These are phyloP conservation scores for Acropternis orthonyx DNA, from an alignment of 2,797 vertebrate genomes.

Conservation along the genomic window DNA sequence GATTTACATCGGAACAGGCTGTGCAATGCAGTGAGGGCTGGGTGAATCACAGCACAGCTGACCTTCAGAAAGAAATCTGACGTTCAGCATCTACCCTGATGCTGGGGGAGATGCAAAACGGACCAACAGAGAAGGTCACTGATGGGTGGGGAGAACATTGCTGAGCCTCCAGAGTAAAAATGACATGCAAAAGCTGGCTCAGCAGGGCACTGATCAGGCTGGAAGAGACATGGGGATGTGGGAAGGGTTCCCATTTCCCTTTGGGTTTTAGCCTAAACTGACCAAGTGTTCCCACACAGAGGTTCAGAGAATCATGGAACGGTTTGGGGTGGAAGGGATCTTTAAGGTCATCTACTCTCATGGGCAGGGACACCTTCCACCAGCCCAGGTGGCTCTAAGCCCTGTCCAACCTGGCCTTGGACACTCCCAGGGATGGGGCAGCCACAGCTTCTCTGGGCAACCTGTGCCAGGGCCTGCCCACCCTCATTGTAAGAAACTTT, in stretches of 20 bases:
- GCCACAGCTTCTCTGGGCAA: neutral
- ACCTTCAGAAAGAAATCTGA: neutral
- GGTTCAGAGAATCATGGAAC: neutral
- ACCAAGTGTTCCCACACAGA: neutral
- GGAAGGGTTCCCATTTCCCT: neutral
- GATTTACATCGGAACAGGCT: neutral
- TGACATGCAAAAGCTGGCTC: neutral
- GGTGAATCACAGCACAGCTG: neutral
- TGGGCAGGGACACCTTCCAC: neutral
- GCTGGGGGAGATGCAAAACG: neutral
- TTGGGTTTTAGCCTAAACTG: neutral
- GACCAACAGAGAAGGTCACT: neutral
- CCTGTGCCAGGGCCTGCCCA: rapidly evolving
- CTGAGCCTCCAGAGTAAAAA: neutral
- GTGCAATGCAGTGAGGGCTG: neutral
- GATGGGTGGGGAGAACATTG: neutral
- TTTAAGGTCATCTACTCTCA: too few relatives aligned
- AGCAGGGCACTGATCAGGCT: neutral
- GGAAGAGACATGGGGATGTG: neutral
- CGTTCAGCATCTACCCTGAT: neutral
- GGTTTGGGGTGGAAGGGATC: neutral
- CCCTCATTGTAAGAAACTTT: neutral
- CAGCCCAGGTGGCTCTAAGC: neutral
- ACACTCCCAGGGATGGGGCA: neutral
- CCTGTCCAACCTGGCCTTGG: neutral